phyloP scores from a whole-genome alignment of 2,888 invertebrate species.

The Stegana nigrithorax region DNA sequence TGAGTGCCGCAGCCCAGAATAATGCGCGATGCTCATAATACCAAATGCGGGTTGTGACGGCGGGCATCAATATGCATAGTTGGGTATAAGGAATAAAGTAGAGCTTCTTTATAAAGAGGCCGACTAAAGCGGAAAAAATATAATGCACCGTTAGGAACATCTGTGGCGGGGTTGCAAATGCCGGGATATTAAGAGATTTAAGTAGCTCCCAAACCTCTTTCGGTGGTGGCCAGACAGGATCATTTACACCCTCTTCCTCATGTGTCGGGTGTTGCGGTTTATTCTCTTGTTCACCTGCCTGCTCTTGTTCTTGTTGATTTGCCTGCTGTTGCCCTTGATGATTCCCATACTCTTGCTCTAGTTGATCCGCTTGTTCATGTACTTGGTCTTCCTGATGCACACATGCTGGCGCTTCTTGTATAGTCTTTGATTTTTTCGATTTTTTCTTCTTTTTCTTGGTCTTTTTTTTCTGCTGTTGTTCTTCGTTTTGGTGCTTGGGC shows the following conservation, averaged over 20 bases:
- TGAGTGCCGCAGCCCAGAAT: conserved; percentile 68
- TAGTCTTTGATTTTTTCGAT: conserved; percentile 17
- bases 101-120: conserved; percentile 49
- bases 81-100: conserved; percentile 67
- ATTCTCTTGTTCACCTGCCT: background rate
- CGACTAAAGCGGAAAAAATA: too few relatives aligned
- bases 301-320: background rate
- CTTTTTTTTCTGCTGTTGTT: too few relatives aligned
- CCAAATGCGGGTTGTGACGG: conserved; percentile 75
- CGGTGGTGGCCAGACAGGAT: too few relatives aligned
- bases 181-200: too few relatives aligned
- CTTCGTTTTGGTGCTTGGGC: too few relatives aligned
- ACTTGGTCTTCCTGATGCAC: background rate
- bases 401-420: conserved; percentile 20
- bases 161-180: too few relatives aligned
- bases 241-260: background rate
- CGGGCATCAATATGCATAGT: conserved; percentile 74
- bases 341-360: too few relatives aligned
- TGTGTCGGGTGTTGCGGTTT: conserved; percentile 13
- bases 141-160: background rate
- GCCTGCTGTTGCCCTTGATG: background rate
- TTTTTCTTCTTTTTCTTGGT: too few relatives aligned
- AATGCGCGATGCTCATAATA: conserved; percentile 68
- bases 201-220: too few relatives aligned
- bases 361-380: background rate